These are phyloP conservation scores for Scopus umbretta DNA, from an alignment of 2,113 vertebrate species.

Conservation along the genomic window DNA sequence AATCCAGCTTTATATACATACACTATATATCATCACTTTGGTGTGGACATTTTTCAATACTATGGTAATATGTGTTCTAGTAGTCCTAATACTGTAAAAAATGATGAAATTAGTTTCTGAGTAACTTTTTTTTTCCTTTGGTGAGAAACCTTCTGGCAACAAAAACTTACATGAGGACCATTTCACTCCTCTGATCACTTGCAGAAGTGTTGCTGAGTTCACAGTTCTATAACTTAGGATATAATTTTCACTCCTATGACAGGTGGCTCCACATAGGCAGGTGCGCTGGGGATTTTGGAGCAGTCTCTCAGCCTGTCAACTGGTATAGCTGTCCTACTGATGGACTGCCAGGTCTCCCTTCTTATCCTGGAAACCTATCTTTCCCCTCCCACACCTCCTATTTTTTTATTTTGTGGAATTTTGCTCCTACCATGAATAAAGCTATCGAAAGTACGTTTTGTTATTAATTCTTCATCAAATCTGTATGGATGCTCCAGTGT, in stretches of 20 bases:
- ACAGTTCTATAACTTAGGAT: neutral
- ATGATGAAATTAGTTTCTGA: neutral
- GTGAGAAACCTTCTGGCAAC: neutral
- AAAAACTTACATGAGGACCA: neutral
- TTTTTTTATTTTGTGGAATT: neutral
- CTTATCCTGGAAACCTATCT: neutral
- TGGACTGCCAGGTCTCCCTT: neutral
- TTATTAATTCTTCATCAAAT: neutral
- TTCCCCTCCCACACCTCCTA: neutral
- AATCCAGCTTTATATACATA: neutral
- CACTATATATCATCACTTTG: neutral
- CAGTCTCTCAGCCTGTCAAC: conserved; percentile 45
- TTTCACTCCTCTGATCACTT: neutral
- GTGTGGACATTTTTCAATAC: neutral
- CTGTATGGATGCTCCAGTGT: neutral
- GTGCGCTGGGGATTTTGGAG: neutral
- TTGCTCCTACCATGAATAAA: conserved; percentile 1
- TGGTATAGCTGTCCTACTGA: neutral
- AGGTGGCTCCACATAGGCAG: conserved; percentile 39
- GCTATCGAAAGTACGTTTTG: neutral
- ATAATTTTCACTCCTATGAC: conserved; percentile 28
- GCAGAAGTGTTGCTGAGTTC: neutral
- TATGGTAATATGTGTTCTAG: neutral
- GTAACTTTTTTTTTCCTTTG: neutral
- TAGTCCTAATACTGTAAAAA: neutral